Base-by-base conservation (phyloP, 2,113 vertebrate genomes). In the Phrynosoma platyrhinos region DNA sequence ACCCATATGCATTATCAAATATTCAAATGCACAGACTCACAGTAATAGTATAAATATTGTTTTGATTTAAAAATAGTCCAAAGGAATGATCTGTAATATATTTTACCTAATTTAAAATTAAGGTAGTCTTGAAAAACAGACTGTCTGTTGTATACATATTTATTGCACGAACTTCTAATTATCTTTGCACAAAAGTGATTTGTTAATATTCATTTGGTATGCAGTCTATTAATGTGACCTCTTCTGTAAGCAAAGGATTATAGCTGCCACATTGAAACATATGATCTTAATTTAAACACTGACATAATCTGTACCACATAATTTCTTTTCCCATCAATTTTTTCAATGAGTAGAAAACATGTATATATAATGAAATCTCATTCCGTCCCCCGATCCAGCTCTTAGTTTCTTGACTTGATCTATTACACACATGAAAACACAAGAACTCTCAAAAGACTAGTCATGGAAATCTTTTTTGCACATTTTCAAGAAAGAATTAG, bases 361-460 rank as follows among this genome's bases (percentile, higher is more conserved):
- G 83, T 84, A 86, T 80, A 91, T 84, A 92, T 94, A 94, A 94
- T 92, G 80, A 95, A 94, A 94, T 92, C 84, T 81, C 71, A 68
- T 94, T 74, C 92, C 93, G 88, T 88, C 89, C 92, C 75, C 85
- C 91, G 83, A 62, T 3, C 58, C 58, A 62, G 13, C 79, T 92
- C 85, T 92, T 91, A 95, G 92, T 95, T 91, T 92, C 89, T 94
- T 94, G 92, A 96, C 93, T 94, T 91, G 94, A 93, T 77, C 95
- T 92, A 96, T 97, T 96, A 97, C 95, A 96, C 95, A 97, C 96
- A 96, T 95, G 96, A 97, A 92, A 91, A 95, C 95, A 96, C 96
- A 96, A 86, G 94, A 95, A 96, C 81, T 96, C 96, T 96, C 96
- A 82, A 89, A 96, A 96, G 95, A 92, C 94, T 89, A 72, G 93